Conservation (phyloP, 2,888 invertebrate genomes). For the Erebia aethiops region DNA sequence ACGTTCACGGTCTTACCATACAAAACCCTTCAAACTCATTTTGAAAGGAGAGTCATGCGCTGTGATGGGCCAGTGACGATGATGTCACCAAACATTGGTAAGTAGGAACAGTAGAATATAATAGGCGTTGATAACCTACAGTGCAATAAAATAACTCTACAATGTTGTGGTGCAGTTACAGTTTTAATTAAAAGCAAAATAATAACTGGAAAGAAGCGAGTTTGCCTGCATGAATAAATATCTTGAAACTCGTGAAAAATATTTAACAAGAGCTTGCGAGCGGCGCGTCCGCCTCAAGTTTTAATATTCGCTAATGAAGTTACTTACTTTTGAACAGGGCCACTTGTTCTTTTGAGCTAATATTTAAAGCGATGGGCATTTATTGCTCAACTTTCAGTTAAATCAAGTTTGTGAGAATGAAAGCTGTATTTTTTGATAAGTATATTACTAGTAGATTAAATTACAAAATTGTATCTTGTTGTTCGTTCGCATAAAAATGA, state of each 20-base stretch:
- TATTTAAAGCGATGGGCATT: not conserved
- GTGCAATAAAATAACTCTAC: too few relatives aligned
- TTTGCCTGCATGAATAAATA: not conserved
- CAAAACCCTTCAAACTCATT: too few relatives aligned
- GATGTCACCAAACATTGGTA: too few relatives aligned
- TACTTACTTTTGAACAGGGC: conserved; percentile 2
- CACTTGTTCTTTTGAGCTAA: not conserved
- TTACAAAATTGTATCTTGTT: too few relatives aligned
- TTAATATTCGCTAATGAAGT: conserved; percentile 2
- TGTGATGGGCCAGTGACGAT: too few relatives aligned
- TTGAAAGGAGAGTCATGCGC: too few relatives aligned
- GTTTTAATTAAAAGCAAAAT: not conserved
- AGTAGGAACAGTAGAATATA: not conserved
- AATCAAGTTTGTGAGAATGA: not conserved
- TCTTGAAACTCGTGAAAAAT: conserved; percentile 10
- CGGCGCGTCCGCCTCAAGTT: not conserved
- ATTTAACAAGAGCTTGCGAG: not conserved
- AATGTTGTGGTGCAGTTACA: not conserved
- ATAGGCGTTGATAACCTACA: not conserved
- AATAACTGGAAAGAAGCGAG: not conserved
- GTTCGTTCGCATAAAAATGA: too few relatives aligned
- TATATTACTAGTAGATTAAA: too few relatives aligned
- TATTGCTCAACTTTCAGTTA: not conserved
- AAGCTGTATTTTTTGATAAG: too few relatives aligned
- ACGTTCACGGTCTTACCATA: too few relatives aligned